Evolutionary conservation across 1,140 invertebrate genomes (phyloP).

Genomic region (Argopecten irradians): DNA sequence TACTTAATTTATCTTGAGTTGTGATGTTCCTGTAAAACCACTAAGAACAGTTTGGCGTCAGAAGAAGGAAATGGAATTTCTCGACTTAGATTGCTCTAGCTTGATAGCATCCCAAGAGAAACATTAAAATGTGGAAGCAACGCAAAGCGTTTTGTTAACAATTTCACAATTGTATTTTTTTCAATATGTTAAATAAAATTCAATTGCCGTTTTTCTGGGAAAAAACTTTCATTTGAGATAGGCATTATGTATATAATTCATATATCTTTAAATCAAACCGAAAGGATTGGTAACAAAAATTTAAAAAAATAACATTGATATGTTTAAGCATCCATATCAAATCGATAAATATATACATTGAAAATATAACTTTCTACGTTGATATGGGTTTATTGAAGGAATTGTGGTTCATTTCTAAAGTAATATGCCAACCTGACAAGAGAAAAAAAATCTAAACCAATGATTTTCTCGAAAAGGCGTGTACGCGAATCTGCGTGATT

Average conservation of each 20-base stretch:
- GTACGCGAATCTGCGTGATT: slow-evolving; percentile 14
- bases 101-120: background rate
- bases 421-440: slow-evolving; percentile 5
- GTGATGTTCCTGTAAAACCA: background rate
- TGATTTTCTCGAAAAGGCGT: slow-evolving; percentile 21
- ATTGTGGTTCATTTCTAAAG: background rate
- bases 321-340: background rate
- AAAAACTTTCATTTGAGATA: no score
- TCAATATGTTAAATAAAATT: background rate
- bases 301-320: background rate
- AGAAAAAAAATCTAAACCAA: background rate
- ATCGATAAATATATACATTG: background rate
- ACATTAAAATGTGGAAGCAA: background rate
- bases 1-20: background rate
- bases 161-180: background rate
- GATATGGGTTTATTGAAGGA: slow-evolving; percentile 3
- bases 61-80: slow-evolving; percentile 17
- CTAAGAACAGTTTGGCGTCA: background rate
- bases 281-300: background rate
- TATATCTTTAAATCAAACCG: background rate
- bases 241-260: no score
- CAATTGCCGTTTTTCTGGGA: no score
- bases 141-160: background rate
- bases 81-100: background rate
- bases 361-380: background rate